Conservation (phyloP, 2,888 invertebrate species). For the Mythimna loreyi region DNA sequence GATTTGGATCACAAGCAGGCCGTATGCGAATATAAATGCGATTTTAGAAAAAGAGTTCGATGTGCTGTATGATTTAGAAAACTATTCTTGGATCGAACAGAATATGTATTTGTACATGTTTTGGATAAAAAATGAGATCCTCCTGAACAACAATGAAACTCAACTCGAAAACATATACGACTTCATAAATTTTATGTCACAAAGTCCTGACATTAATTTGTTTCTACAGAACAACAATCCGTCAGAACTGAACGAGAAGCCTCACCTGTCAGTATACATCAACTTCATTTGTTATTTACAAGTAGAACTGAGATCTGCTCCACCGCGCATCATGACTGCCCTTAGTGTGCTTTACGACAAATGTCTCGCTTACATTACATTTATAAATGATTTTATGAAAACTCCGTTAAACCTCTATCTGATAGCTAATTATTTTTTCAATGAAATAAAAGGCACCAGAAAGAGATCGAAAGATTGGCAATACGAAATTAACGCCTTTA, state of each 20-base stretch:
- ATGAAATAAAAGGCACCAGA: background rate
- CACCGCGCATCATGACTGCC: background rate
- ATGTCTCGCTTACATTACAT: background rate
- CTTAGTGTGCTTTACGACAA: background rate
- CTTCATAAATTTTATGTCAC: background rate
- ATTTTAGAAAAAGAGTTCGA: constrained; percentile 2
- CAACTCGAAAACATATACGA: background rate
- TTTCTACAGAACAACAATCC: background rate
- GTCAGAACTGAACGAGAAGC: background rate
- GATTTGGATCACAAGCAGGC: constrained; percentile 1
- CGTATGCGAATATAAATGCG: background rate
- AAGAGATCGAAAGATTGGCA: background rate
- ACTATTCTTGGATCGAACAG: constrained; percentile 15
- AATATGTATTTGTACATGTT: constrained; percentile 6
- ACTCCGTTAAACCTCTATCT: background rate
- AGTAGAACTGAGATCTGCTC: constrained; percentile 9
- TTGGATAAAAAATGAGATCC: constrained; percentile 11
- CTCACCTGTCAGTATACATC: background rate
- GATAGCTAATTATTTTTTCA: background rate
- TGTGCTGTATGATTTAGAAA: constrained; percentile 1
- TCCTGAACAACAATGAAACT: background rate
- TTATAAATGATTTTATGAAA: background rate
- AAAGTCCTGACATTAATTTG: background rate
- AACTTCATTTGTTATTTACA: constrained; percentile 13
- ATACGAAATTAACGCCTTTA: background rate